Evolutionary conservation across 2,113 vertebrate genomes (phyloP).

Genomic region (Macquaria australasica): DNA sequence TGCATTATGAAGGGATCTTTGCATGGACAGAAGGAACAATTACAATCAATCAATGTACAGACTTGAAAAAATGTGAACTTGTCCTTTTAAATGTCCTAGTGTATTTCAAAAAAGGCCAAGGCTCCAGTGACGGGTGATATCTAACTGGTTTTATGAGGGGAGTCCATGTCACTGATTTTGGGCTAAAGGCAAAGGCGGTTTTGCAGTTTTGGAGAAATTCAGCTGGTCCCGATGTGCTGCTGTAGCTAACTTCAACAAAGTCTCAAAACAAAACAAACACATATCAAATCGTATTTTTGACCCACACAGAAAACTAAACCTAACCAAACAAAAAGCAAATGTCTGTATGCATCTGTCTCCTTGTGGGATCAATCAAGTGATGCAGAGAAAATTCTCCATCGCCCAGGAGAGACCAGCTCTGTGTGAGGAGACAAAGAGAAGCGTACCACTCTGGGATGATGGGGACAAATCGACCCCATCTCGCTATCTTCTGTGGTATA

Average conservation of each 20-base stretch:
- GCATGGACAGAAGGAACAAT: neutral
- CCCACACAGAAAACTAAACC: slow-evolving; percentile 52
- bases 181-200: slow-evolving; percentile 11
- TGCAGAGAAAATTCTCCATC: slow-evolving; percentile 49
- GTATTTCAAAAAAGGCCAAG: slow-evolving; percentile 3
- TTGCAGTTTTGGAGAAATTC: slow-evolving; percentile 24
- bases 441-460: slow-evolving; percentile 48
- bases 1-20: neutral
- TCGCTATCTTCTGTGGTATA: slow-evolving; percentile 11
- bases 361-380: slow-evolving; percentile 48
- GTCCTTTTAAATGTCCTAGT: slow-evolving; percentile 15
- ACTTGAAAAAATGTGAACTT: neutral
- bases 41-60: neutral
- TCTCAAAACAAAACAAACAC: slow-evolving; percentile 34
- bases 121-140: slow-evolving; percentile 8
- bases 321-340: slow-evolving; percentile 62
- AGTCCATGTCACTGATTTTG: slow-evolving; percentile 12
- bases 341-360: slow-evolving; percentile 45
- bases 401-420: slow-evolving; percentile 77
- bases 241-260: slow-evolving; percentile 38
- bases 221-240: slow-evolving; percentile 63
- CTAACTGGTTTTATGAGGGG: neutral
- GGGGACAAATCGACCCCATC: slow-evolving; percentile 18
- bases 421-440: slow-evolving; percentile 64
- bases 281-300: slow-evolving; percentile 22